Evolutionary conservation across 2,113 vertebrate genomes (phyloP).

Genomic region (Oreochromis aureus): DNA sequence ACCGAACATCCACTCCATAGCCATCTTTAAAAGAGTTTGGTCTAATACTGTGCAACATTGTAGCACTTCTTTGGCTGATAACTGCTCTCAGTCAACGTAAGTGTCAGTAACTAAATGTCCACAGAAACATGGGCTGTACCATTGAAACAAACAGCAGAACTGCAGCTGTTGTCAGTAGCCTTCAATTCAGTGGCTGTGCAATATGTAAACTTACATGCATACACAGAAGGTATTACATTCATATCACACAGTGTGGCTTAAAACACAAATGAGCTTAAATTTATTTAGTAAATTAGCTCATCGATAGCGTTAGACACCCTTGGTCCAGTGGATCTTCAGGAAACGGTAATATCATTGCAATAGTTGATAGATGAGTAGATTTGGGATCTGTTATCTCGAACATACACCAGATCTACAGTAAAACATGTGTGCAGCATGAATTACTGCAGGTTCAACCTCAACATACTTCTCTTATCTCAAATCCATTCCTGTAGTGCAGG

Average conservation of each 20-base stretch:
- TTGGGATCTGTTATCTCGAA: background rate
- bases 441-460: background rate
- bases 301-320: background rate
- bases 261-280: background rate
- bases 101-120: background rate
- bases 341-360: background rate
- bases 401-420: background rate
- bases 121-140: background rate
- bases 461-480: background rate
- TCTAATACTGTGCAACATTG: background rate
- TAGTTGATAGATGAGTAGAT: background rate
- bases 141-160: background rate
- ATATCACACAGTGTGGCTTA: background rate
- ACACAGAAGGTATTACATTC: background rate
- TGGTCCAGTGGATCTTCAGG: background rate
- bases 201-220: background rate
- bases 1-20: background rate
- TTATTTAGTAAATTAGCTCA: background rate
- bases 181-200: background rate
- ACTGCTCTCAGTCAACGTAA: background rate
- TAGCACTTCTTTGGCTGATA: background rate
- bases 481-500: background rate
- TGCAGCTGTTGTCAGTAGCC: background rate
- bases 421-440: background rate
- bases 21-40: background rate